phyloP scores from a whole-genome alignment of 2,113 vertebrate species.

The Antechinus stuartii region DNA sequence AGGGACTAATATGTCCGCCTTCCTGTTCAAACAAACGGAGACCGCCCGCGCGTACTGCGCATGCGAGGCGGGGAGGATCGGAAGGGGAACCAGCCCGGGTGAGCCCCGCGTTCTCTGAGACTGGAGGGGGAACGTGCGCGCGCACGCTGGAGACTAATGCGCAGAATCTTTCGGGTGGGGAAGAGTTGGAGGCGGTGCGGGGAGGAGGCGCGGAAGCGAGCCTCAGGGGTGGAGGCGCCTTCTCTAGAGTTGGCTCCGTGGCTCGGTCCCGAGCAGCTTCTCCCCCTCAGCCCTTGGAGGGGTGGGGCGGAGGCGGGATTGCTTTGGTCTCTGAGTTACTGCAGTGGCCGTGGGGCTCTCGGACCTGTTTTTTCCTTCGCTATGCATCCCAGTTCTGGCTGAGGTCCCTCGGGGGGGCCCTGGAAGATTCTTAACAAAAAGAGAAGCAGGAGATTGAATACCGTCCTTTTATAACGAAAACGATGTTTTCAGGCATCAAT shows the following conservation, averaged over 20 bases:
- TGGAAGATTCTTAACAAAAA: background rate
- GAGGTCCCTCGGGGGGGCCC: background rate
- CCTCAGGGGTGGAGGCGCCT: fast-evolving
- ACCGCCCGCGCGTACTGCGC: constrained; percentile 69
- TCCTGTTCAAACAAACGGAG: constrained; percentile 82
- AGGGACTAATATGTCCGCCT: constrained; percentile 81
- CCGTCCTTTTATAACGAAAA: background rate
- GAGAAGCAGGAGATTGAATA: background rate
- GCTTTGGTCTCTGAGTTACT: background rate
- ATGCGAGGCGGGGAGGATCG: constrained; percentile 68
- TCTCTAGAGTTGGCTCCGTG: background rate
- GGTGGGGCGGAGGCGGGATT: background rate
- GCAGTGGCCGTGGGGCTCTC: background rate
- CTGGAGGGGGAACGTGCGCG: background rate
- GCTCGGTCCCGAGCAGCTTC: background rate
- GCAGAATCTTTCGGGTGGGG: constrained; percentile 17
- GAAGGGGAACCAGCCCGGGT: constrained; percentile 24
- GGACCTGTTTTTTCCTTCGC: background rate
- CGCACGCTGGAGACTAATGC: background rate
- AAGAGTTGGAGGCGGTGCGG: background rate
- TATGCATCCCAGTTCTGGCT: background rate
- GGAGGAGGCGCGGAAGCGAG: background rate
- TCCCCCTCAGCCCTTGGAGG: fast-evolving
- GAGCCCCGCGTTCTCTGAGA: background rate
- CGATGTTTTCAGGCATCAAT: background rate